These are phyloP conservation scores for Stenolophus ochropezus DNA, from an alignment of 2,888 invertebrate genomes.

Conservation along the genomic window DNA sequence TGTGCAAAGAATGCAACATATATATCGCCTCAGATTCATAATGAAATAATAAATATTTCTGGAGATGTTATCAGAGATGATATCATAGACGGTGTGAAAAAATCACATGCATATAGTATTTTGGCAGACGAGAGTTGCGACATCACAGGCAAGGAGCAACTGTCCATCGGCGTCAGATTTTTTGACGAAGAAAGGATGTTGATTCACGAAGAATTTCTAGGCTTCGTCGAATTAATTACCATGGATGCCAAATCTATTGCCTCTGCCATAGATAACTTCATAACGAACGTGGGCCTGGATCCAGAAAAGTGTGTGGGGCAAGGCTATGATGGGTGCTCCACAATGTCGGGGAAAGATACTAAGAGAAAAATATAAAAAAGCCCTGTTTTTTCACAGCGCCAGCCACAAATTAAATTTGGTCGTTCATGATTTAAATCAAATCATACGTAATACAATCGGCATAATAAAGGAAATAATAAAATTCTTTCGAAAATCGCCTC, in stretches of 20 bases:
- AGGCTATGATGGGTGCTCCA: not conserved
- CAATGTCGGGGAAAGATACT: conserved; percentile 15
- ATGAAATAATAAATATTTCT: not conserved
- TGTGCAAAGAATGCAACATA: not conserved
- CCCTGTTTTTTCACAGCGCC: conserved; percentile 8
- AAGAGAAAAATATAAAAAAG: conserved; percentile 14
- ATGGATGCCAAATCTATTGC: conserved; percentile 3
- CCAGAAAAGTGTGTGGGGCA: conserved; percentile 10
- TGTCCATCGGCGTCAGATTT: not conserved
- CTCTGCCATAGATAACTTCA: not conserved
- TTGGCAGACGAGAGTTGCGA: not conserved
- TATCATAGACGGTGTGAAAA: not conserved
- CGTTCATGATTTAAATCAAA: conserved; percentile 13
- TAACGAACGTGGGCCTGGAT: not conserved
- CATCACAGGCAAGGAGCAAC: not conserved
- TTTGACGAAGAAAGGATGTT: not conserved
- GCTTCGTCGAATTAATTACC: conserved; percentile 1
- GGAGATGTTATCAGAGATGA: not conserved
- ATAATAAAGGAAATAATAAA: not conserved
- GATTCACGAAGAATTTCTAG: not conserved
- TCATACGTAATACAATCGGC: conserved; percentile 1
- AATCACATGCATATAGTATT: not conserved
- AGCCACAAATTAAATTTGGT: conserved; percentile 2
- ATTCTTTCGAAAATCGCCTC: conserved; percentile 4
- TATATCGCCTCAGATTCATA: not conserved